Evolutionary conservation across 2,888 invertebrate genomes (phyloP).

Genomic region (Deilephila porcellus): DNA sequence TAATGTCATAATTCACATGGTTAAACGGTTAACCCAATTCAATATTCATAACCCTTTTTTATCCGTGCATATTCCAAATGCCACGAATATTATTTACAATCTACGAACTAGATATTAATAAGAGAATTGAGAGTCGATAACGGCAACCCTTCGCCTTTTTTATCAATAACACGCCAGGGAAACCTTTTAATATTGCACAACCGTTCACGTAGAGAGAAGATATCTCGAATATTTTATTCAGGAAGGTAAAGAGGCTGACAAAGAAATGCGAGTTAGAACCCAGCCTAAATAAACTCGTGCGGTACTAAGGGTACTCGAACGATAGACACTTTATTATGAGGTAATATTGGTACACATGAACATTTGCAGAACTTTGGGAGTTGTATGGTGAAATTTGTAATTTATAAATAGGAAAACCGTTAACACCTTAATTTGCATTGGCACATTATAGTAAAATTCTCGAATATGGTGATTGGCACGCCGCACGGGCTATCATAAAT

Average conservation of each 20-base stretch:
- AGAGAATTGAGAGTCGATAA: constrained; percentile 51
- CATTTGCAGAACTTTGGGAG: background rate
- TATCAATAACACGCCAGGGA: constrained; percentile 63
- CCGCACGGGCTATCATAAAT: no score
- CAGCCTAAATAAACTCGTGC: constrained; percentile 73
- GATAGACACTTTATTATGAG: background rate
- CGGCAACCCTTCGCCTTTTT: constrained; percentile 52
- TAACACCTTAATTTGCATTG: no score
- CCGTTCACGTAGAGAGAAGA: constrained; percentile 64
- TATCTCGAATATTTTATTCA: constrained; percentile 81
- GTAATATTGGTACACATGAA: background rate
- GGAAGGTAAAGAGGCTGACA: constrained; percentile 79
- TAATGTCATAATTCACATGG: background rate
- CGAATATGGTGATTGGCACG: no score
- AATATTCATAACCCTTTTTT: constrained; percentile 11
- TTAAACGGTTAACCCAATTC: background rate
- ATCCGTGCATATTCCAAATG: background rate
- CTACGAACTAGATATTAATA: constrained; percentile 45
- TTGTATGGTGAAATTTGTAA: background rate
- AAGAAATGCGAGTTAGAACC: constrained; percentile 80
- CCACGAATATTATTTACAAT: constrained; percentile 28
- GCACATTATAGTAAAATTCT: no score
- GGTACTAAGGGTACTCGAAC: constrained; percentile 53
- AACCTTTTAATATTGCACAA: constrained; percentile 68
- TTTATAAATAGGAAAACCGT: no score